Evolutionary conservation across 1,140 invertebrate genomes (phyloP).

Genomic region (Chironomus tepperi): DNA sequence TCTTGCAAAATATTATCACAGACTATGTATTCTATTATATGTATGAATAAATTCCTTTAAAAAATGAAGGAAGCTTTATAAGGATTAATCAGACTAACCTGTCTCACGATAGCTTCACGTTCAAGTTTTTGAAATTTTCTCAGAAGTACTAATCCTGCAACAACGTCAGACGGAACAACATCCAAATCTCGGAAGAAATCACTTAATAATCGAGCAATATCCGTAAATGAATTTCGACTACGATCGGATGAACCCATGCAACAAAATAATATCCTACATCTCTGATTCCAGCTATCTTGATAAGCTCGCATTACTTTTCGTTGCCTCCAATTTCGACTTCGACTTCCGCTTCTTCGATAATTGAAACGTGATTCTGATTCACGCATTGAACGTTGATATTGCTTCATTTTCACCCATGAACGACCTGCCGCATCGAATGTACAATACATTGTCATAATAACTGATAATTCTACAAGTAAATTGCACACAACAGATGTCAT

Average conservation of each 20-base stretch:
- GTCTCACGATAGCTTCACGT: conserved; percentile 65
- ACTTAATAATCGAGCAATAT: conserved; percentile 76
- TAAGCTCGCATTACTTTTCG: conserved; percentile 82
- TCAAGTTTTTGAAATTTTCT: conserved; percentile 75
- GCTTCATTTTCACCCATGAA: conserved; percentile 91
- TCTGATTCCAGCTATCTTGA: conserved; percentile 83
- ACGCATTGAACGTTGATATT: conserved; percentile 74
- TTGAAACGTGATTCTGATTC: conserved; percentile 64
- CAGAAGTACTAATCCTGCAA: conserved; percentile 75
- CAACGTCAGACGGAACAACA: conserved; percentile 85
- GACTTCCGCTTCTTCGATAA: conserved; percentile 68
- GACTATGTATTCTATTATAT: no score
- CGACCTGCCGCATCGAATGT: conserved; percentile 78
- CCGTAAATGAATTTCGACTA: conserved; percentile 74
- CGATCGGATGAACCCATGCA: conserved; percentile 73
- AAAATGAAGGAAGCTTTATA: no score
- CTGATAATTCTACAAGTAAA: conserved; percentile 63
- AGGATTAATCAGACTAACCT: conserved; percentile 42
- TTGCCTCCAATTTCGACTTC: conserved; percentile 78
- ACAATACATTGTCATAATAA: conserved; percentile 76
- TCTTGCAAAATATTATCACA: no score
- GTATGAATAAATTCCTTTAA: no score
- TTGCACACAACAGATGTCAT: conserved; percentile 74
- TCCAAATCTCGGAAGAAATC: conserved; percentile 86
- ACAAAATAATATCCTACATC: conserved; percentile 77